Conservation (phyloP, 2,797 vertebrate genomes). For the Petrocephalus schoutedeni region DNA sequence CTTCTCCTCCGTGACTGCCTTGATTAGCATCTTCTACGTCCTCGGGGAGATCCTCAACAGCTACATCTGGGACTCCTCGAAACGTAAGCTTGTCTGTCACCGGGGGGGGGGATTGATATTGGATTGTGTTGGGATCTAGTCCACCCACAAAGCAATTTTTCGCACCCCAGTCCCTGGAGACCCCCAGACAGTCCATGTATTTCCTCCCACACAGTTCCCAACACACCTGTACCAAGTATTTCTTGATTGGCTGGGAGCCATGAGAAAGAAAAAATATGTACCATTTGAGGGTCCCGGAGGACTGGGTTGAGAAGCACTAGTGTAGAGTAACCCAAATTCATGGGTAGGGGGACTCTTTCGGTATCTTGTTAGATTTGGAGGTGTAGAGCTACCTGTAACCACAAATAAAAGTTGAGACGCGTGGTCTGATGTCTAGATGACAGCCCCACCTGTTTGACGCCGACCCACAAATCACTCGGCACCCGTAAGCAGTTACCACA, state of each 20-base stretch:
- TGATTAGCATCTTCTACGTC: conserved; percentile 79
- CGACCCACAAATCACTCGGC: conserved; percentile 12
- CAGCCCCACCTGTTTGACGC: conserved; percentile 40
- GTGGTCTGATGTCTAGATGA: conserved; percentile 33
- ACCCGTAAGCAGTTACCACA: background rate
- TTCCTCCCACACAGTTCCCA: background rate
- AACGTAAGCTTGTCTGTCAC: conserved; percentile 57
- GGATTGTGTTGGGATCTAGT: background rate
- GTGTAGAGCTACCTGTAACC: conserved; percentile 25
- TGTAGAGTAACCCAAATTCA: background rate
- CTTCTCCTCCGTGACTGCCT: conserved; percentile 67
- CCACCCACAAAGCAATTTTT: background rate
- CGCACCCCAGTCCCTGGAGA: background rate
- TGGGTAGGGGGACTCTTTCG: background rate
- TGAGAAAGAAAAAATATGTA: background rate
- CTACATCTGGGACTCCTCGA: conserved; percentile 90
- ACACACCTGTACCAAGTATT: background rate
- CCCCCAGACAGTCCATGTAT: background rate
- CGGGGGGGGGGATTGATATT: background rate
- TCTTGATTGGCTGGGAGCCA: background rate
- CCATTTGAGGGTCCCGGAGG: background rate
- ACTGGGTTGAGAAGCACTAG: background rate
- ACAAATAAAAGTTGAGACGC: background rate
- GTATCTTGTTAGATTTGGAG: conserved; percentile 26
- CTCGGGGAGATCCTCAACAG: conserved; percentile 88